A percentile compares a stretch with the other conserved stretches of the same genome.
Conservation (phyloP, 1,140 invertebrate species). For the Pantala flavescens region DNA sequence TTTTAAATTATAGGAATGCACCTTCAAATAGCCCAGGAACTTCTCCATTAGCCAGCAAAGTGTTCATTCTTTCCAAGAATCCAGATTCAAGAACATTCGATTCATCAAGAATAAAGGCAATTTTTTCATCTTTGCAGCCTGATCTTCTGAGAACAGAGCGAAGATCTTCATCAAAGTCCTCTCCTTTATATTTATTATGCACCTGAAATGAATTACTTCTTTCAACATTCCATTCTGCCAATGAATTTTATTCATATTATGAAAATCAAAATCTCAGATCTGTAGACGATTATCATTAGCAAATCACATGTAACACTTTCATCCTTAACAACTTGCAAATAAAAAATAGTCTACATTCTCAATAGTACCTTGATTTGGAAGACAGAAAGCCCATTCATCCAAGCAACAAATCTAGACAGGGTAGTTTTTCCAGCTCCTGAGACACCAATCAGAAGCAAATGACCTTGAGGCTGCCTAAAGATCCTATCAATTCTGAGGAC, state of each 20-base stretch:
- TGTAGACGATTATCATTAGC: neutral
- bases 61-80: constrained; percentile 99
- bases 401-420: constrained; percentile 95
- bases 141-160: constrained; percentile 83
- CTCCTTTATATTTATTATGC: constrained; percentile 97
- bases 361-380: constrained; percentile 87
- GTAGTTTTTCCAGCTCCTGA: constrained; percentile 99
- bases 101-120: constrained; percentile 98
- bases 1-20: constrained; percentile 14
- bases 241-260: neutral
- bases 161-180: constrained; percentile 98
- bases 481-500: constrained; percentile 97
- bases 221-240: neutral
- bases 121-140: constrained; percentile 97
- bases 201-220: constrained; percentile 47
- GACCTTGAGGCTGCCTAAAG: constrained; percentile 96
- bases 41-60: constrained; percentile 96
- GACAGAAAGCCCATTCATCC: constrained; percentile 98
- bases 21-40: constrained; percentile 84
- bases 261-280: neutral
- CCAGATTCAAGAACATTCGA: constrained; percentile 98
- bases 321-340: too few relatives aligned
- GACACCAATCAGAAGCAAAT: constrained; percentile 91
- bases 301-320: too few relatives aligned
- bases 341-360: too few relatives aligned